Percentiles rank a stretch among this genome's conserved stretches.
These are phyloP conservation scores for Melanargia galathea DNA, from an alignment of 2,888 invertebrate genomes.

Conservation along the genomic window DNA sequence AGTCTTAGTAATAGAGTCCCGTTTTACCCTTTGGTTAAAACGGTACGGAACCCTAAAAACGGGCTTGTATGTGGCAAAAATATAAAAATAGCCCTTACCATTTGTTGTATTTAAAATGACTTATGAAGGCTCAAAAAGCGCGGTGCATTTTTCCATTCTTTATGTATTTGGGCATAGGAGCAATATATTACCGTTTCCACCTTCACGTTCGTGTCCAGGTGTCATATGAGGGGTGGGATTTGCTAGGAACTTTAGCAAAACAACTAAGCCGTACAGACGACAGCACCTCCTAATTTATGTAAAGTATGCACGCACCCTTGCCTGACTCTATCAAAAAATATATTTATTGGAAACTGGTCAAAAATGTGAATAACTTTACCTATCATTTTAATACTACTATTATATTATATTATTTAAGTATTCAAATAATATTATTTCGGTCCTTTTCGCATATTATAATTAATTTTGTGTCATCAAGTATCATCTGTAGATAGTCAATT, in stretches of 20 bases:
- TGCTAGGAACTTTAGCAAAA: conserved; percentile 55
- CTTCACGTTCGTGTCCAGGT: conserved; percentile 55
- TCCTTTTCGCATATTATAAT: no score
- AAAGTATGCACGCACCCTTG: conserved; percentile 54
- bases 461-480: no score
- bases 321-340: conserved; percentile 43
- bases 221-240: conserved; percentile 51
- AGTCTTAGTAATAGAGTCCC: no score
- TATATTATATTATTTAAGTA: no score
- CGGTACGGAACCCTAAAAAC: no score
- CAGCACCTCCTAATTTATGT: conserved; percentile 60
- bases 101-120: neutral
- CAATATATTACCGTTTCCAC: conserved; percentile 16
- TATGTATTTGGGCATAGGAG: neutral
- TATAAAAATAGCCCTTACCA: neutral
- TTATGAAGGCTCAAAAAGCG: neutral
- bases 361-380: no score
- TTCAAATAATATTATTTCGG: no score
- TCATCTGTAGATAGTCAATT: no score
- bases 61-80: neutral
- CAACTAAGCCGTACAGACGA: conserved; percentile 48
- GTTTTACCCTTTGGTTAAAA: no score
- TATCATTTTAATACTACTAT: no score
- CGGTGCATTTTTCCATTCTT: neutral
- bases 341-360: conserved; percentile 30